Evolutionary conservation across 2,113 vertebrate species (phyloP), one percentile per base, ranked within the genome.

Genomic region (Corvus moneduloides): DNA sequence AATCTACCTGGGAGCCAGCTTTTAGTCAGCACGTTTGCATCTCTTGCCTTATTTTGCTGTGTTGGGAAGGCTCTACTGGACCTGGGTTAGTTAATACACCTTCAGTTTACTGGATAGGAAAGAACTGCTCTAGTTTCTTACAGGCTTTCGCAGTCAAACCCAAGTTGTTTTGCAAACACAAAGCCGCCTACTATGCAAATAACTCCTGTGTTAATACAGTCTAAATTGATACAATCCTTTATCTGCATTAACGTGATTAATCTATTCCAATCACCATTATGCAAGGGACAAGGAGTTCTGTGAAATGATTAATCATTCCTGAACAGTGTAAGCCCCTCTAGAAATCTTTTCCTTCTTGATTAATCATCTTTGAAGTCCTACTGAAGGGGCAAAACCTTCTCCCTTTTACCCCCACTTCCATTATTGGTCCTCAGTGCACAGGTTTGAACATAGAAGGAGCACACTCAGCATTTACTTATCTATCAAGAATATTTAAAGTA

Each of bases 281-380:
- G 66, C 96, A 96, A 92, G 94, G 95, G 97, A 96, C 96, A 87
- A 63, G 94, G 90, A 96, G 92, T 93, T 85, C 74, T 97, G 81
- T 85, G 97, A 93, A 96, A 96, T 97, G 97, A 97, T 98, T 97
- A 98, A 98, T 98, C 95, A 97, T 98, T 97, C 93, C 94, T 97
- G 95, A 98, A 95, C 89, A 98, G 84, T 79, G 7, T 93, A 94
- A 97, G 88, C 96, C 96, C 95, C 87, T 93, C 94, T 97, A 97
- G 97, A 97, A 98, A 95, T 97, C 93, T 83, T 79, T 90, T 95
- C 82, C 74, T 96, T 93, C 61, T 74, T 97, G 95, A 98, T 98
- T 97, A 98, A 98, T 98, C 97, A 96, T 97, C 94, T 97, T 96
- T 96, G 92, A 97, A 97, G 95, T 95, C 95, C 96, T 89, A 94